phyloP scores from a whole-genome alignment of 2,113 vertebrate genomes.

The Gavia stellata region DNA sequence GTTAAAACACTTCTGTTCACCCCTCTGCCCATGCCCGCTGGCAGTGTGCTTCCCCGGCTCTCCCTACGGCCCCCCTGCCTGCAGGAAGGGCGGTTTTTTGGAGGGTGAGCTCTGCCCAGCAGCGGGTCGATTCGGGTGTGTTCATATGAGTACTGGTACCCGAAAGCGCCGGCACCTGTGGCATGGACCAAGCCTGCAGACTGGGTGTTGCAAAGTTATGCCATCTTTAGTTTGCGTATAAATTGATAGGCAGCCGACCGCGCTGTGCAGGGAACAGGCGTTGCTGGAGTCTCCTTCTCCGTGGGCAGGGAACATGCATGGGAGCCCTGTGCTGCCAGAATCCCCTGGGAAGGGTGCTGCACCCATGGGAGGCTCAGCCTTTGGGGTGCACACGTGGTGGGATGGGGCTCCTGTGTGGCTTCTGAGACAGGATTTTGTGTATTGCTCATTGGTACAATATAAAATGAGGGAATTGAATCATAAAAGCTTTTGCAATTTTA shows the following conservation, averaged over 20 bases:
- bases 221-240: background rate
- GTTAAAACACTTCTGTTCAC: background rate
- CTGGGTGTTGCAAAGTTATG: background rate
- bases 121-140: fast-evolving
- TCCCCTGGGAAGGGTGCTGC: background rate
- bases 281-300: background rate
- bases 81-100: background rate
- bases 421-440: background rate
- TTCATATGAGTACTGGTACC: fast-evolving
- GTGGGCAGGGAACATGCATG: background rate
- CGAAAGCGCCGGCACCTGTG: fast-evolving
- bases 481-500: too few species aligned
- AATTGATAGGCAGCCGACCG: fast-evolving
- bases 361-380: background rate
- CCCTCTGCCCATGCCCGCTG: background rate
- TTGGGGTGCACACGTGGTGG: fast-evolving
- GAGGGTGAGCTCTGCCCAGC: background rate
- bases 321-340: background rate
- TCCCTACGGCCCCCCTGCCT: background rate
- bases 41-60: background rate
- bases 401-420: background rate
- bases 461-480: background rate
- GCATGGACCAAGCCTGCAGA: background rate
- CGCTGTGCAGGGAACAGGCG: background rate
- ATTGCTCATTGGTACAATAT: fast-evolving